These are phyloP conservation scores for Daphoenositta chrysoptera DNA, from an alignment of 2,113 vertebrate species.

Conservation along the genomic window DNA sequence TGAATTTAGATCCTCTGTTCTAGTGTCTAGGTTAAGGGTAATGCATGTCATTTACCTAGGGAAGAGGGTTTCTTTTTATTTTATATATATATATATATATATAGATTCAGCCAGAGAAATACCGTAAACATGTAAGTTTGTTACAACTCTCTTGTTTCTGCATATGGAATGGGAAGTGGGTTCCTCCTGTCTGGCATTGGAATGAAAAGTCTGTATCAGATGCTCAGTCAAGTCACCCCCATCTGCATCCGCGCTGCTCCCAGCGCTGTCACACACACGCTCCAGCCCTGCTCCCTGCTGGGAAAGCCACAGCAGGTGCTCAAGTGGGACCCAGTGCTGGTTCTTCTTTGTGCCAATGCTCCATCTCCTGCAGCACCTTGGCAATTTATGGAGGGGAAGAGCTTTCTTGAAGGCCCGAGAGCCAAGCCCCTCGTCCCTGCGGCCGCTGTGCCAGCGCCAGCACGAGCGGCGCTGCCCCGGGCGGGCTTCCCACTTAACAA, in stretches of 20 bases:
- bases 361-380: constrained; percentile 52
- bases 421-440: constrained; percentile 15
- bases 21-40: constrained; percentile 47
- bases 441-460: not conserved
- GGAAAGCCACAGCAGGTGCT: not conserved
- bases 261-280: not conserved
- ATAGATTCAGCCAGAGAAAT: constrained; percentile 53
- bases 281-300: constrained; percentile 6
- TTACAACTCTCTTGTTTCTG: constrained; percentile 41
- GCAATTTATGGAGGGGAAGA: constrained; percentile 34
- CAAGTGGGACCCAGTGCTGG: not conserved
- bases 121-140: constrained; percentile 4
- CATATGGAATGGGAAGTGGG: constrained; percentile 28
- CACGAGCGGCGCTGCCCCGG: not conserved
- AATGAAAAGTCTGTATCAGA: constrained; percentile 2
- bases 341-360: constrained; percentile 17
- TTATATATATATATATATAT: not conserved
- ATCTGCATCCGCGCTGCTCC: not conserved
- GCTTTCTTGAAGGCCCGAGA: constrained; percentile 10
- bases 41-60: constrained; percentile 47
- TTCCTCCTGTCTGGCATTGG: constrained; percentile 51
- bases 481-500: constrained; percentile 22
- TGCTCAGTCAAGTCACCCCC: not conserved
- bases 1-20: constrained; percentile 58
- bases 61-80: not conserved